A percentile compares a stretch with the other conserved stretches of the same genome.
Evolutionary conservation across 2,888 invertebrate species (phyloP).

Genomic region (Drosophila stalkeri): DNA sequence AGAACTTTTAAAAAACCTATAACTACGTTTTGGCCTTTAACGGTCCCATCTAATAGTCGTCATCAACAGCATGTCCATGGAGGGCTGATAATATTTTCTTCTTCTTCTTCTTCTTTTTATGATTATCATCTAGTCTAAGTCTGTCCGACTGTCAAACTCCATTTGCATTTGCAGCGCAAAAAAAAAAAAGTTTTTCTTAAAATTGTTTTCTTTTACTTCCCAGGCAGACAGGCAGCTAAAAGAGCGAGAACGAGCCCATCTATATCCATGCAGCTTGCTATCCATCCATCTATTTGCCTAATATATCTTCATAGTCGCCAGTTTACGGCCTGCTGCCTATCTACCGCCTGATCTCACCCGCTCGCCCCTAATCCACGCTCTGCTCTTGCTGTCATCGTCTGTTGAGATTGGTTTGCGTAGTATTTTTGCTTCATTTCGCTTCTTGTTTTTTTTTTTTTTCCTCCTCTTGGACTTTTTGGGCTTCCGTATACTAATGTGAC

Average conservation of each 20-base stretch:
- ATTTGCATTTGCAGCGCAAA: slow-evolving; percentile 75
- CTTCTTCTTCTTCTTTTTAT: slow-evolving; percentile 40
- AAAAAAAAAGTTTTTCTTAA: slow-evolving; percentile 55
- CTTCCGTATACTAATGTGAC: slow-evolving; percentile 79
- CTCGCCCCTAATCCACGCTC: slow-evolving; percentile 21
- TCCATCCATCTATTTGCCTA: slow-evolving; percentile 80
- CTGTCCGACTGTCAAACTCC: slow-evolving; percentile 68
- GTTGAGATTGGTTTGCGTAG: slow-evolving; percentile 61
- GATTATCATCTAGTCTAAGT: slow-evolving; percentile 64
- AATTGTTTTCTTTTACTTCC: slow-evolving; percentile 63
- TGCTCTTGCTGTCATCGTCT: slow-evolving; percentile 71
- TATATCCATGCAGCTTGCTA: slow-evolving; percentile 42
- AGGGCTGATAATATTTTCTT: slow-evolving; percentile 46
- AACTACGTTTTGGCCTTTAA: slow-evolving; percentile 14
- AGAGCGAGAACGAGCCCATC: slow-evolving; percentile 21
- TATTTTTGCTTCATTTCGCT: slow-evolving; percentile 30
- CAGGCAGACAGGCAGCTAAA: slow-evolving; percentile 5
- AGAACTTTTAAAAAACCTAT: slow-evolving; percentile 12
- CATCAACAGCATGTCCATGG: slow-evolving; percentile 45
- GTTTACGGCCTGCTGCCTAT: slow-evolving; percentile 68
- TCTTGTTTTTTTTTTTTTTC: slow-evolving; percentile 1
- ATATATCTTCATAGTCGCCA: slow-evolving; percentile 81
- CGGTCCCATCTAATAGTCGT: slow-evolving; percentile 60
- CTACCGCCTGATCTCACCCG: slow-evolving; percentile 56
- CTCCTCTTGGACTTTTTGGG: slow-evolving; percentile 39